A percentile compares a stretch with the other conserved stretches of the same genome.
Evolutionary conservation across 2,113 vertebrate genomes (phyloP).

Genomic region (Podocnemis expansa): DNA sequence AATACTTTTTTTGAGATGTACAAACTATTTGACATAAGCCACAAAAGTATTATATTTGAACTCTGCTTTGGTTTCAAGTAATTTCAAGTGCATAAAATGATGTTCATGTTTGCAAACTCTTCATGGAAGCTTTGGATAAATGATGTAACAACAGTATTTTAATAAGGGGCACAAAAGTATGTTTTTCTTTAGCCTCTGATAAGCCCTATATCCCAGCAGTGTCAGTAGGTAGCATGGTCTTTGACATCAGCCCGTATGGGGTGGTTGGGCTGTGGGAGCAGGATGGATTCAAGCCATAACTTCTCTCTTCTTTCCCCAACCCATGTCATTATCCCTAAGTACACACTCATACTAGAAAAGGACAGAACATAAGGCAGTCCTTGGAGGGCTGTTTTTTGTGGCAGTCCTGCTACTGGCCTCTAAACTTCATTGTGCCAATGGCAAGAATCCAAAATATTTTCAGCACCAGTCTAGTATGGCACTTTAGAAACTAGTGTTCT

Average conservation of each 20-base stretch:
- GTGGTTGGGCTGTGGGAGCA: neutral
- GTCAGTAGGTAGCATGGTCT: neutral
- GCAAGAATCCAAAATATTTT: neutral
- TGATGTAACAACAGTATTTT: neutral
- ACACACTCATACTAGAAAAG: neutral
- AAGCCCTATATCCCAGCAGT: neutral
- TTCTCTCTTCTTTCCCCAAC: neutral
- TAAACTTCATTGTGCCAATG: neutral
- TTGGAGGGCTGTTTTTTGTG: neutral
- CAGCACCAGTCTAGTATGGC: neutral
- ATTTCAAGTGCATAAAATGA: neutral
- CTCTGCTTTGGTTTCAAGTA: neutral
- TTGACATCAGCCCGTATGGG: neutral
- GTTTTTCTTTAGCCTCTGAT: neutral
- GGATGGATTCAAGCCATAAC: neutral
- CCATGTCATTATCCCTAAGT: neutral
- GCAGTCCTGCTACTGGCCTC: neutral
- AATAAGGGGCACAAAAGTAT: neutral
- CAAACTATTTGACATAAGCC: neutral
- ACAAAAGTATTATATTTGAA: neutral
- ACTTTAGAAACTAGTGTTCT: neutral
- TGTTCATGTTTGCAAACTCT: neutral
- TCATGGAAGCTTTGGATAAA: neutral
- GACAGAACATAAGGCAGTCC: neutral
- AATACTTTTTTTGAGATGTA: neutral